Evolutionary conservation across 2,888 invertebrate genomes (phyloP), one percentile per base, ranked within the genome.

Genomic region (Rotaria macrura): DNA sequence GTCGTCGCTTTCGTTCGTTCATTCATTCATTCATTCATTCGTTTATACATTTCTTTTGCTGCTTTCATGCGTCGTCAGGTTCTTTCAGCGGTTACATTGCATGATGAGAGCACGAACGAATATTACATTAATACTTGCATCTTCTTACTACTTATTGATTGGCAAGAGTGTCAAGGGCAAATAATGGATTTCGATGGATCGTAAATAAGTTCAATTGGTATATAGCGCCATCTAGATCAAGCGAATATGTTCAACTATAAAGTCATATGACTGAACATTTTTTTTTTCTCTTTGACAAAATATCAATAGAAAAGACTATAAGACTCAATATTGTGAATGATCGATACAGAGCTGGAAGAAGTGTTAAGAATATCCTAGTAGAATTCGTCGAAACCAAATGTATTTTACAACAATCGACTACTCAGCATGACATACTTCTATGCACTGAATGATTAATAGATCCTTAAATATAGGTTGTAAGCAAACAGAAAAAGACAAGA

Each of bases 41-140:
- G 17, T 49, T 49, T 49, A 49, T 49, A 7, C 29, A 65, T 65
- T 65, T 65, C 65, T 65, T 65, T 34, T 65, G 20, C 29, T 65
- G 29, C 65, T 65, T 65, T 65, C 65, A 65, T 65, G 65, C 65
- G 65, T 65, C 65, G 65, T 65, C 65, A 65, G 65, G 65, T 34
- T 65, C 65, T 65, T 34, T 38, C 65, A 34, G 65, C 65, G 65
- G 65, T 65, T 65, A 65, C 20, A 65, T 20, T 65, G 17, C 34
- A 65, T 34, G 65, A 65, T 34, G 65, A 65, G 65, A 65, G 34
- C 20, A 38, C 29, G 34, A 65, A 34, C 20, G 65, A 65, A 65
- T 29, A 34, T 65, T 65, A 34, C 34, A 34, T 65, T n/a, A n/a
- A n/a, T n/a, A n/a, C n/a, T n/a, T 52, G 23, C 52, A 65, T 65